Percentiles rank a stretch among this genome's conserved stretches.
Evolutionary conservation across 2,113 vertebrate genomes (phyloP).

Genomic region (Pelusios castaneus): DNA sequence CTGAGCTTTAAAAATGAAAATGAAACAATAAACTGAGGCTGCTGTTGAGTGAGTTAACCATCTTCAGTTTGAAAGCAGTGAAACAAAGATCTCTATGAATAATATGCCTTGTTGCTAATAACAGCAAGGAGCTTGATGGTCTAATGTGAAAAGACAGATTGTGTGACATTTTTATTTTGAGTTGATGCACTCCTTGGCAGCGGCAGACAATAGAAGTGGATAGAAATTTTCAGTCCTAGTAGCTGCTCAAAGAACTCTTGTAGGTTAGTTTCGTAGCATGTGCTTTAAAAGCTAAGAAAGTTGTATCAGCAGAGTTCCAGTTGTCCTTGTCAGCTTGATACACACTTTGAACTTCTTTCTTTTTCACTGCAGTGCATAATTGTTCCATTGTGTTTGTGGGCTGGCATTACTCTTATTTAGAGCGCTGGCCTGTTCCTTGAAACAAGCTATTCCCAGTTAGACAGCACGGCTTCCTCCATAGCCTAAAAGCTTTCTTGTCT

Average conservation of each 20-base stretch:
- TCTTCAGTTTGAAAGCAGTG: slow-evolving; percentile 21
- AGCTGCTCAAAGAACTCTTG: slow-evolving; percentile 51
- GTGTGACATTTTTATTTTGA: slow-evolving; percentile 44
- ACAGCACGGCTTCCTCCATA: slow-evolving; percentile 22
- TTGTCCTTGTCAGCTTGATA: slow-evolving; percentile 38
- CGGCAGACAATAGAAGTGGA: slow-evolving; percentile 32
- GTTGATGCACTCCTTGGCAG: slow-evolving; percentile 59
- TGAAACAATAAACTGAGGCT: slow-evolving; percentile 27
- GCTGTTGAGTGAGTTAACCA: slow-evolving; percentile 42
- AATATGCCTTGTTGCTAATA: slow-evolving; percentile 34
- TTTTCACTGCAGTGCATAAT: slow-evolving; percentile 8
- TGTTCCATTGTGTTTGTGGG: slow-evolving; percentile 6
- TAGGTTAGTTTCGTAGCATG: slow-evolving; percentile 36
- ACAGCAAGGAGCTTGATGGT: slow-evolving; percentile 23
- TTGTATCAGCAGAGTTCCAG: slow-evolving; percentile 48
- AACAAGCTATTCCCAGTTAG: not conserved
- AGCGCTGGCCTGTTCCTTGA: slow-evolving; percentile 6
- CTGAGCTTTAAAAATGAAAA: slow-evolving; percentile 33
- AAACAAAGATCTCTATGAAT: slow-evolving; percentile 27
- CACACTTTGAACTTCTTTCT: not conserved
- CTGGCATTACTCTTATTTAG: slow-evolving; percentile 21
- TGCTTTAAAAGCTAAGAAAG: slow-evolving; percentile 24
- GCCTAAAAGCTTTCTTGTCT: slow-evolving; percentile 41
- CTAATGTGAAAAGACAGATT: slow-evolving; percentile 47
- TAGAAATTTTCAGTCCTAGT: slow-evolving; percentile 9